Conservation (phyloP, 2,797 vertebrate genomes). For the Darevskia mixta region DNA sequence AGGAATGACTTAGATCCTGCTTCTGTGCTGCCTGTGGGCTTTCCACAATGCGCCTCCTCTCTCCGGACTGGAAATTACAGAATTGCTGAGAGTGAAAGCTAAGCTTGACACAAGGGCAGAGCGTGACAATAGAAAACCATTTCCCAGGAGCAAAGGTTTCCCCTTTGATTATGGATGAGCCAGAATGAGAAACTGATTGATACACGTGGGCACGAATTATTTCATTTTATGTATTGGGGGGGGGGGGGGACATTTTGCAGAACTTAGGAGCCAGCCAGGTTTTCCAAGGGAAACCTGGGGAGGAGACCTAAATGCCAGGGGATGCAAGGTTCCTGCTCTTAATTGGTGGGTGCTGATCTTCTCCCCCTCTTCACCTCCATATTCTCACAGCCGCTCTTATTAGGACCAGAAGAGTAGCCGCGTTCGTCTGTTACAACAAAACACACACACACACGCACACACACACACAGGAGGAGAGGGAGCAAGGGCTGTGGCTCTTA, state of each 20-base stretch:
- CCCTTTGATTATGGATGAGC: not conserved
- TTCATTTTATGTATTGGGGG: not conserved
- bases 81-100: slow-evolving; percentile 11
- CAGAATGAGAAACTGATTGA: not conserved
- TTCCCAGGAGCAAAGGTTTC: not conserved
- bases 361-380: not conserved
- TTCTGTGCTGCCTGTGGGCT: not conserved
- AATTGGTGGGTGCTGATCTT: not conserved
- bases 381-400: not conserved
- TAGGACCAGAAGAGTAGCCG: not conserved
- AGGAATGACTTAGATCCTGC: slow-evolving; percentile 9
- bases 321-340: not conserved
- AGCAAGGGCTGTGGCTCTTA: not conserved
- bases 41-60: not conserved
- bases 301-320: not conserved
- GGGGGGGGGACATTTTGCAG: not conserved
- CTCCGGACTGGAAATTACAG: slow-evolving; percentile 5
- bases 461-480: not conserved
- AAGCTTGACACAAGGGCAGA: not conserved
- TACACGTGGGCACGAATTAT: no score
- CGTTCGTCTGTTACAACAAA: not conserved
- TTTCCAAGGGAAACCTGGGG: not conserved
- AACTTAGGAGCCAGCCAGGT: not conserved
- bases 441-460: not conserved
- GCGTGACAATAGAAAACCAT: not conserved